Conservation (phyloP, 2,797 vertebrate genomes). For the Poeciliopsis presidionis region DNA sequence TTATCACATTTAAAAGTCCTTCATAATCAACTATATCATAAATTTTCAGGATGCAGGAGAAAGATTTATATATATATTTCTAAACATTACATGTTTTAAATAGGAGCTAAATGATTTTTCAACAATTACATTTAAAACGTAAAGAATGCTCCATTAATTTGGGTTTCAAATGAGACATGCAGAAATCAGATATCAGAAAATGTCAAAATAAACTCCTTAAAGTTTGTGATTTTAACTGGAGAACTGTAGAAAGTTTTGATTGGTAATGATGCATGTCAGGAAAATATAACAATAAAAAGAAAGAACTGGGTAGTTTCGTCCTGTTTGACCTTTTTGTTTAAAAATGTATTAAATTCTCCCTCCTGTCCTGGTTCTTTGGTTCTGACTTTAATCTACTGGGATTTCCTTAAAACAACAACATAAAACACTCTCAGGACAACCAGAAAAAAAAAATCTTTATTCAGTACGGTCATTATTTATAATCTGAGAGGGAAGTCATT, state of each 20-base stretch:
- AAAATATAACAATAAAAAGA: background rate
- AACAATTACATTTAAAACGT: background rate
- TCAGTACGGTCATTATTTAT: conserved; percentile 14
- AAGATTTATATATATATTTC: too few relatives aligned
- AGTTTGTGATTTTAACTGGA: background rate
- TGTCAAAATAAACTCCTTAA: background rate
- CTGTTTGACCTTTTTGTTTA: background rate
- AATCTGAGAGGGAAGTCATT: conserved; percentile 26
- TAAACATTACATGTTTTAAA: background rate
- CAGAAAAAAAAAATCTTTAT: conserved; percentile 47
- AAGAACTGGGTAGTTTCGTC: background rate
- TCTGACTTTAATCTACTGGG: background rate
- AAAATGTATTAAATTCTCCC: background rate
- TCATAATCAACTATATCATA: background rate
- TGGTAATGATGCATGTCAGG: background rate
- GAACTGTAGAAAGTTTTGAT: background rate
- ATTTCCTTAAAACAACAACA: background rate
- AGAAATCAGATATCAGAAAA: background rate
- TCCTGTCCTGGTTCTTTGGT: background rate
- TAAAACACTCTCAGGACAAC: background rate
- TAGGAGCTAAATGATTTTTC: background rate
- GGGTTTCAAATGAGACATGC: background rate
- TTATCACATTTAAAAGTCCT: background rate
- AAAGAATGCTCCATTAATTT: background rate
- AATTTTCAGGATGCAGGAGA: background rate